A percentile compares a stretch with the other conserved stretches of the same genome.
phyloP scores from a whole-genome alignment of 2,113 vertebrate species.

The Phasianus colchicus region DNA sequence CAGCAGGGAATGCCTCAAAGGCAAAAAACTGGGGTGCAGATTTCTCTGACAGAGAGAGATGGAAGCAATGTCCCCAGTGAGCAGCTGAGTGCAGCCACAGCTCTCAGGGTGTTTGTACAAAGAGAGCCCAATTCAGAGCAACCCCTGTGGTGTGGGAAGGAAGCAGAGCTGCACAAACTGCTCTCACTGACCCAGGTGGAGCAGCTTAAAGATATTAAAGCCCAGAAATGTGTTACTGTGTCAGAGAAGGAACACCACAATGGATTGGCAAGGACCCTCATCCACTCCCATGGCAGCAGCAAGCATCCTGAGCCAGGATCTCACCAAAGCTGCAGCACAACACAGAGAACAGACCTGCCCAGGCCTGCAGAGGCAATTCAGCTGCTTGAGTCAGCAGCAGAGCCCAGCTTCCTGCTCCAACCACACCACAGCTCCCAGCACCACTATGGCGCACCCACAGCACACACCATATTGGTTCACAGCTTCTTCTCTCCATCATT shows the following conservation, averaged over 20 bases:
- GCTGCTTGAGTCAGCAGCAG: not conserved
- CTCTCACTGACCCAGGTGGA: not conserved
- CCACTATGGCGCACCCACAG: not conserved
- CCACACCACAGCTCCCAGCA: too few relatives aligned
- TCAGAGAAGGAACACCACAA: not conserved
- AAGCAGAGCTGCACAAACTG: not conserved
- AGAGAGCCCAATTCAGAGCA: not conserved
- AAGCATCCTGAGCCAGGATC: too few relatives aligned
- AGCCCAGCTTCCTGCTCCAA: not conserved
- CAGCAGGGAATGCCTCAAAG: too few relatives aligned
- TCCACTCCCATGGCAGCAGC: not conserved
- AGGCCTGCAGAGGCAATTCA: not conserved
- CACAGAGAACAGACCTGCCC: not conserved
- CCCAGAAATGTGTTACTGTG: rapidly evolving
- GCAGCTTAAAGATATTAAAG: not conserved
- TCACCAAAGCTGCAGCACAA: not conserved
- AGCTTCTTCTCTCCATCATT: not conserved
- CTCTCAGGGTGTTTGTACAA: not conserved
- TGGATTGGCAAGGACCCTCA: not conserved
- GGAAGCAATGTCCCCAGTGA: too few relatives aligned
- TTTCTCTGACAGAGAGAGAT: too few relatives aligned
- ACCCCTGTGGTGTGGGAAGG: not conserved
- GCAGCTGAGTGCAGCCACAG: not conserved
- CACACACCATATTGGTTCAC: too few relatives aligned
- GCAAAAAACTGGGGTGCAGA: not conserved